Conservation (phyloP, 2,113 vertebrate species). For the Gila orcuttii region DNA sequence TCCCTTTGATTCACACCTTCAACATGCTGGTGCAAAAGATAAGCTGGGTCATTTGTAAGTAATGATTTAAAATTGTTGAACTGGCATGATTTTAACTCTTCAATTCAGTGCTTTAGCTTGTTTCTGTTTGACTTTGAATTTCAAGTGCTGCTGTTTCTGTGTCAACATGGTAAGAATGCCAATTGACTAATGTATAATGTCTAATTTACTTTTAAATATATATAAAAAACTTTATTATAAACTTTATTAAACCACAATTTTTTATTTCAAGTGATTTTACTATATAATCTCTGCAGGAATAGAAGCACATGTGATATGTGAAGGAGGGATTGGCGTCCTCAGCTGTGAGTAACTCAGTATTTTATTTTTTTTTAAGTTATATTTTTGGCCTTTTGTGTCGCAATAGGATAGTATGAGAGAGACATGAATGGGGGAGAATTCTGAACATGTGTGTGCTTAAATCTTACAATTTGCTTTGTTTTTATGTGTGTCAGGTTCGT, state of each 20-base stretch:
- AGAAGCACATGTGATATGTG: neutral
- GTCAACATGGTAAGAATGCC: neutral
- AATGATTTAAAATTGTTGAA: too few relatives aligned
- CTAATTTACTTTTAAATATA: too few relatives aligned
- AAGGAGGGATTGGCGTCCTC: rapidly evolving
- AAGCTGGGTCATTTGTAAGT: too few relatives aligned
- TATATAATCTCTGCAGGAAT: neutral
- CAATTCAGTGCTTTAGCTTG: too few relatives aligned
- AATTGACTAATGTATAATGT: neutral
- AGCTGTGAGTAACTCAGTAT: neutral
- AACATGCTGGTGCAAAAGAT: too few relatives aligned
- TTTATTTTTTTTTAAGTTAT: neutral
- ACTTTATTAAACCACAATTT: neutral
- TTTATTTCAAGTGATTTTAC: neutral
- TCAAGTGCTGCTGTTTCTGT: neutral
- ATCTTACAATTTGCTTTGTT: too few relatives aligned
- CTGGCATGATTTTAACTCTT: too few relatives aligned
- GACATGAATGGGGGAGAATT: too few relatives aligned
- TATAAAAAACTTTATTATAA: too few relatives aligned
- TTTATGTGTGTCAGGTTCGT: neutral
- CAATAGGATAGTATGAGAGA: too few relatives aligned
- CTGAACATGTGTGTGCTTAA: too few relatives aligned
- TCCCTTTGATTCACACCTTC: too few relatives aligned
- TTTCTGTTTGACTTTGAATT: neutral
- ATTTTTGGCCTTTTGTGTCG: neutral